Conservation (phyloP, 2,888 invertebrate species). For the Pedicia rivosa region DNA sequence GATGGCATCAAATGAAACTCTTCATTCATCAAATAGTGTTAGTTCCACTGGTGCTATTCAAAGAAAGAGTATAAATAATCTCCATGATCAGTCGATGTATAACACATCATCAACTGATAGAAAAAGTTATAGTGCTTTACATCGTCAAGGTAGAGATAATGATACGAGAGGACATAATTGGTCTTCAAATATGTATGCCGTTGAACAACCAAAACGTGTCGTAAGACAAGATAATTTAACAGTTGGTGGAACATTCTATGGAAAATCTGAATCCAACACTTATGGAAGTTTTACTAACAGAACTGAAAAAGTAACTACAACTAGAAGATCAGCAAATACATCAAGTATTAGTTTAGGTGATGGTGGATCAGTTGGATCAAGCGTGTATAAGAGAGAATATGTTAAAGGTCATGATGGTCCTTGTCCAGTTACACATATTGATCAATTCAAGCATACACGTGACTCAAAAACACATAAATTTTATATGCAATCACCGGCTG, state of each 20-base stretch:
- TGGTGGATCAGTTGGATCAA: slow-evolving; percentile 38
- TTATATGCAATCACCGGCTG: slow-evolving; percentile 55
- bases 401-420: slow-evolving; percentile 51
- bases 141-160: slow-evolving; percentile 45
- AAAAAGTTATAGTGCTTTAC: slow-evolving; percentile 63
- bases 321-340: slow-evolving; percentile 42
- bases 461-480: slow-evolving; percentile 76
- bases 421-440: slow-evolving; percentile 49
- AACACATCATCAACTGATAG: slow-evolving; percentile 52
- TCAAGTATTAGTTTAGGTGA: slow-evolving; percentile 67
- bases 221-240: slow-evolving; percentile 48
- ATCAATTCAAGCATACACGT: slow-evolving; percentile 69
- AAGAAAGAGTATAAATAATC: slow-evolving; percentile 62
- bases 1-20: slow-evolving; percentile 50
- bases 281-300: slow-evolving; percentile 45
- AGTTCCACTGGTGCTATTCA: slow-evolving; percentile 62
- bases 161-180: slow-evolving; percentile 33
- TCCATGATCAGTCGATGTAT: slow-evolving; percentile 56
- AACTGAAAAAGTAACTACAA: slow-evolving; percentile 18
- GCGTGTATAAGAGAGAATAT: slow-evolving; percentile 60
- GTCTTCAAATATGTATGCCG: slow-evolving; percentile 34
- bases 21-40: slow-evolving; percentile 41
- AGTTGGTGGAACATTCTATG: slow-evolving; percentile 57
- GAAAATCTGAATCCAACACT: slow-evolving; percentile 50
- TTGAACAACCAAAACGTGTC: slow-evolving; percentile 45